Evolutionary conservation across 2,113 vertebrate species (phyloP).

Genomic region (Lethenteron reissneri): DNA sequence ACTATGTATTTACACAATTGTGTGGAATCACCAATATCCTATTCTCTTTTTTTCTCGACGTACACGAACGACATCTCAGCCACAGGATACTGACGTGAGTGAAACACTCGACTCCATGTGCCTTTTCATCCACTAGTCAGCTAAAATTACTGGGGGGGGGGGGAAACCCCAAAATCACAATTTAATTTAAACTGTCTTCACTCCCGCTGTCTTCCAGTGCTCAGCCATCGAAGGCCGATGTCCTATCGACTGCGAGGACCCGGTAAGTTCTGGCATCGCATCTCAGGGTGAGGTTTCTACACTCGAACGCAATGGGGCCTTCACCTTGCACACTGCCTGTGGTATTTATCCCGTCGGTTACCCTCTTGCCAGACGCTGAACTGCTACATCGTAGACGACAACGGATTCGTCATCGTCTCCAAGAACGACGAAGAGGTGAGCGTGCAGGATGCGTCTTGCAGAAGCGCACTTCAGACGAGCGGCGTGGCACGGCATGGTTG

Average conservation of each 20-base stretch:
- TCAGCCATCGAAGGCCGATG: conserved; percentile 20
- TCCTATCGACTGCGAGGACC: conserved; percentile 26
- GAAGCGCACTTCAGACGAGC: not conserved
- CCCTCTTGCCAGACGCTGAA: conserved; percentile 35
- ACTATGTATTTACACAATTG: too few species aligned
- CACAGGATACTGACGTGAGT: conserved; percentile 34
- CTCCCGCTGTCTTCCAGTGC: conserved; percentile 24
- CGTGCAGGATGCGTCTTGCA: not conserved
- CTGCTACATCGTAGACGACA: conserved; percentile 69
- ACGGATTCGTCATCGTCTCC: conserved; percentile 59
- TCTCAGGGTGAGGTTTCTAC: not conserved
- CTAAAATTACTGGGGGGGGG: too few species aligned
- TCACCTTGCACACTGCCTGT: conserved; percentile 8
- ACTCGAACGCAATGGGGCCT: not conserved
- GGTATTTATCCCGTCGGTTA: not conserved
- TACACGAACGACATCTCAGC: conserved; percentile 14
- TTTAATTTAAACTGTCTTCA: accelerated
- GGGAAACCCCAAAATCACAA: too few species aligned
- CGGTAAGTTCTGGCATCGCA: conserved; percentile 18
- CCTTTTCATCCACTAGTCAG: too few species aligned
- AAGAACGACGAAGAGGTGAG: conserved; percentile 47
- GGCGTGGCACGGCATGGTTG: not conserved
- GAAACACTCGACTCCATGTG: too few species aligned
- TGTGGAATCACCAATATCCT: too few species aligned
- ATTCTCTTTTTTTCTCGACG: too few species aligned